These are phyloP conservation scores for Hylaeus anthracinus DNA, from an alignment of 1,140 invertebrate species.

Conservation along the genomic window DNA sequence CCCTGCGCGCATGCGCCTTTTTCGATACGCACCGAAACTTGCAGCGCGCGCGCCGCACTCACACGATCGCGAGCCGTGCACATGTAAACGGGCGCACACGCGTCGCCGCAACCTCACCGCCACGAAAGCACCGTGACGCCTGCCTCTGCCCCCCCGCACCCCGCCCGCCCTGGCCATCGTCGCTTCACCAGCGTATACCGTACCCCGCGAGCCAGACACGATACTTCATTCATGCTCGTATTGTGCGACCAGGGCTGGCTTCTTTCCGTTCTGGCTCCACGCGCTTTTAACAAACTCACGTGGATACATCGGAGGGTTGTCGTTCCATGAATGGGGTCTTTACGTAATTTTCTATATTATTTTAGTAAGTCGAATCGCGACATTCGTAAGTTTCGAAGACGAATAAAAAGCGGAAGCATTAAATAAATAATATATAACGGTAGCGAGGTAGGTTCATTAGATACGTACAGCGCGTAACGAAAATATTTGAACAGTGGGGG, in stretches of 20 bases:
- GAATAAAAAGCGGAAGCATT: no score
- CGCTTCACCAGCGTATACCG: slow-evolving; percentile 51
- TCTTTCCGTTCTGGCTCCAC: slow-evolving; percentile 15
- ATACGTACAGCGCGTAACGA: no score
- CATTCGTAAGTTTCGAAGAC: no score
- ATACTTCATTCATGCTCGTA: slow-evolving; percentile 84
- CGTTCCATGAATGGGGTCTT: no score
- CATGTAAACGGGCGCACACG: slow-evolving; percentile 50
- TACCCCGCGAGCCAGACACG: slow-evolving; percentile 71
- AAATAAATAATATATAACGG: no score
- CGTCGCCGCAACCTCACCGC: slow-evolving; percentile 56
- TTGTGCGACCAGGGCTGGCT: slow-evolving; percentile 78
- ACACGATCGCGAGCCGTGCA: background rate
- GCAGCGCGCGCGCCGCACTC: slow-evolving; percentile 28
- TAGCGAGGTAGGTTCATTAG: no score
- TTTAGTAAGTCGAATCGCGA: no score
- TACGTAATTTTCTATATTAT: no score
- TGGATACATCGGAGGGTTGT: no score
- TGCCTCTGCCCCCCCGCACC: slow-evolving; percentile 24
- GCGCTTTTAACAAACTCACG: background rate
- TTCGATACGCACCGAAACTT: slow-evolving; percentile 23
- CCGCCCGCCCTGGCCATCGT: slow-evolving; percentile 48
- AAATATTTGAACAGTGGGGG: no score
- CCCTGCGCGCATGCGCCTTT: slow-evolving; percentile 44
- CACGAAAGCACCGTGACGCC: slow-evolving; percentile 60